Conservation (phyloP, 2,888 invertebrate species). For the Amphipyra tragopoginis region DNA sequence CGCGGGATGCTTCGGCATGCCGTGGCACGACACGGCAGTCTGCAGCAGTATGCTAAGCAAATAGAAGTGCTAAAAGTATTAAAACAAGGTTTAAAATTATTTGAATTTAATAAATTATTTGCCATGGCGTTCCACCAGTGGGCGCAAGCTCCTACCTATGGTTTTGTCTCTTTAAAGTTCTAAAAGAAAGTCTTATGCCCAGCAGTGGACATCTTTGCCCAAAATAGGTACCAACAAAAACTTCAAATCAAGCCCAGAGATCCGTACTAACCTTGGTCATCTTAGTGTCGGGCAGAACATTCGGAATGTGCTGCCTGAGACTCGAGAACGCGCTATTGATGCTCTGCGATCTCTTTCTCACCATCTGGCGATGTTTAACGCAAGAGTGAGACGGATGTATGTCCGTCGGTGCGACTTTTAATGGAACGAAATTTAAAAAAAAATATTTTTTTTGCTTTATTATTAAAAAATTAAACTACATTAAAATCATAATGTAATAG, state of each 20-base stretch:
- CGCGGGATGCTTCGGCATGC: no score
- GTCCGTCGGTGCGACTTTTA: constrained; percentile 36
- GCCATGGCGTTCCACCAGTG: no score
- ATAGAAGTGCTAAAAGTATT: no score
- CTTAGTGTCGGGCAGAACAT: constrained; percentile 98
- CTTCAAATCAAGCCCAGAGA: constrained; percentile 40
- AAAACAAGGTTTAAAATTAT: no score
- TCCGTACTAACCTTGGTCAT: constrained; percentile 94
- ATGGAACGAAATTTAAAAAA: neutral
- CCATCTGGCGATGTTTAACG: constrained; percentile 85
- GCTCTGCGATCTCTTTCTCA: constrained; percentile 94
- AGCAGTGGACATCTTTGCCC: neutral
- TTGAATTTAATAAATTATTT: no score
- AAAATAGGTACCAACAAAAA: constrained; percentile 46
- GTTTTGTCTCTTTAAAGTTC: neutral
- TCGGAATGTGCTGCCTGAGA: constrained; percentile 97
- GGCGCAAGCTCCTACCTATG: no score
- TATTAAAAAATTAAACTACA: no score
- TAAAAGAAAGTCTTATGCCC: neutral
- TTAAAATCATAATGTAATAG: no score
- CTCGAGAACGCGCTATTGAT: constrained; percentile 98
- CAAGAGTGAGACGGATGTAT: constrained; percentile 68
- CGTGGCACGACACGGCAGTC: no score
- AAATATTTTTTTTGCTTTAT: neutral
- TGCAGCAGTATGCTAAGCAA: no score